Percentiles rank a stretch among this genome's conserved stretches.
Evolutionary conservation across 2,797 vertebrate genomes (phyloP).

Genomic region (Poecilia wingei): DNA sequence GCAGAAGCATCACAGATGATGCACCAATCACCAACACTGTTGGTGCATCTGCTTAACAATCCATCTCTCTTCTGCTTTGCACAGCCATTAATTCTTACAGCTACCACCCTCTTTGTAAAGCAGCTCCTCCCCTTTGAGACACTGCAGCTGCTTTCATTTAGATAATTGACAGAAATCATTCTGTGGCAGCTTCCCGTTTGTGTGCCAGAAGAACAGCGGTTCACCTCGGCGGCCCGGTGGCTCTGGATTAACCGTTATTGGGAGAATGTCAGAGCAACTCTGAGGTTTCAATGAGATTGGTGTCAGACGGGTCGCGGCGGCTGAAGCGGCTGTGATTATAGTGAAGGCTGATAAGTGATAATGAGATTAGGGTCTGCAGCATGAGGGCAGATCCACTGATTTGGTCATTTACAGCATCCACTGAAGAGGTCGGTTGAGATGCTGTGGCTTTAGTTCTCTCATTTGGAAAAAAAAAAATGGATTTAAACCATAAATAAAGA

Average conservation of each 20-base stretch:
- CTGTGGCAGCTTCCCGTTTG: conserved; percentile 29
- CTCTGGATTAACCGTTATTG: conserved; percentile 38
- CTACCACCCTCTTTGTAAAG: neutral
- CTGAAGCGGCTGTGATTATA: conserved; percentile 30
- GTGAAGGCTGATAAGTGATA: conserved; percentile 35
- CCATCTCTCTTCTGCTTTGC: neutral
- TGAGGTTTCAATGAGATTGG: conserved; percentile 45
- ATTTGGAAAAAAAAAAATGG: neutral
- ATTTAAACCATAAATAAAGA: neutral
- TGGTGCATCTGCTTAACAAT: neutral
- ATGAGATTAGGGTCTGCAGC: conserved; percentile 19
- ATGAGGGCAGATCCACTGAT: conserved; percentile 1
- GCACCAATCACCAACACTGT: neutral
- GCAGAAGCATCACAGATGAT: neutral
- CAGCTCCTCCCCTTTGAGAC: conserved; percentile 3
- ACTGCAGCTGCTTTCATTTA: conserved; percentile 25
- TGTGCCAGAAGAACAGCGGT: conserved; percentile 14
- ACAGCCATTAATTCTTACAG: neutral
- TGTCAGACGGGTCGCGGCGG: conserved; percentile 22
- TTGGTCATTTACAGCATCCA: conserved; percentile 15
- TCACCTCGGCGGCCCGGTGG: neutral
- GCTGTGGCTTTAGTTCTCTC: neutral
- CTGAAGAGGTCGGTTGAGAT: neutral
- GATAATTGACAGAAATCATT: conserved; percentile 31
- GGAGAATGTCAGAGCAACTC: conserved; percentile 26